phyloP scores from a whole-genome alignment of 2,888 invertebrate species.

The Hirtodrosophila histrioides region DNA sequence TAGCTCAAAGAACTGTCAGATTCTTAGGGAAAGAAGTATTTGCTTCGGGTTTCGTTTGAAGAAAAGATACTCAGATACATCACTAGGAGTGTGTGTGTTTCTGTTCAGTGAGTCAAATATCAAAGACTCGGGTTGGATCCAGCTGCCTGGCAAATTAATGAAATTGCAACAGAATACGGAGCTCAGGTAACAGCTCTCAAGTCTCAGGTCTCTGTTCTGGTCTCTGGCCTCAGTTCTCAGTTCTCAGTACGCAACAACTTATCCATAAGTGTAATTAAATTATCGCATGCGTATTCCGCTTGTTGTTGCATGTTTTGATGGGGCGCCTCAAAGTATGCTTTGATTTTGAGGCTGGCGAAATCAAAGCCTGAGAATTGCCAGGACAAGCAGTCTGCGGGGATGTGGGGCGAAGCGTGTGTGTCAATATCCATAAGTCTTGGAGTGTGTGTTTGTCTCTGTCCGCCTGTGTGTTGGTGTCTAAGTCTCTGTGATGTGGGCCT shows the following conservation, averaged over 20 bases:
- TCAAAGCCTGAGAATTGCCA: constrained; percentile 45
- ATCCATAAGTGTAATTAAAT: constrained; percentile 71
- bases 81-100: neutral
- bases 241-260: constrained; percentile 29
- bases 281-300: constrained; percentile 34
- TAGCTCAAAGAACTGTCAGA: too few relatives aligned
- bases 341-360: constrained; percentile 59
- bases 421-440: constrained; percentile 38
- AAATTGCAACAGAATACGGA: constrained; percentile 40
- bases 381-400: neutral
- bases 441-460: constrained; percentile 26
- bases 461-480: neutral
- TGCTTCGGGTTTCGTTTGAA: neutral
- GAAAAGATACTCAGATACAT: too few relatives aligned
- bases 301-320: constrained; percentile 28
- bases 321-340: constrained; percentile 52
- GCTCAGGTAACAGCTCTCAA: neutral
- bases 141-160: constrained; percentile 30
- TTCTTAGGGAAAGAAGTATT: too few relatives aligned
- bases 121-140: constrained; percentile 25
- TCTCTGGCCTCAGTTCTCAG: neutral
- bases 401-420: constrained; percentile 5
- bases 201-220: too few relatives aligned
- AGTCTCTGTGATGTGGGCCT: constrained; percentile 27
- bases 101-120: constrained; percentile 19